Evolutionary conservation across 2,113 vertebrate species (phyloP).

Genomic region (Pelvicachromis taeniatus): DNA sequence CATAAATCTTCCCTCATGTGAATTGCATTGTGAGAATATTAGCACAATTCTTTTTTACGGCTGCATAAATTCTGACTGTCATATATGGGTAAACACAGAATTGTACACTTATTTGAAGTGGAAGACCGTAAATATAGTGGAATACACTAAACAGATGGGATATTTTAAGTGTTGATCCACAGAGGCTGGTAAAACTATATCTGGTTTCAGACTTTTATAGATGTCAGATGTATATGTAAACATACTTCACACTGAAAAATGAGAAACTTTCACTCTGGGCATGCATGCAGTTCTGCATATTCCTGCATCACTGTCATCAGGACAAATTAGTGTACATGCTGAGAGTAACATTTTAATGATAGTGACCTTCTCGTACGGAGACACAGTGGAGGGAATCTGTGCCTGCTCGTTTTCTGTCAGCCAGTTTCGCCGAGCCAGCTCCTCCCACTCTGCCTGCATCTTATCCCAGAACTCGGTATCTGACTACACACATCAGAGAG

Average conservation of each 20-base stretch:
- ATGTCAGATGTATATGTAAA: not conserved
- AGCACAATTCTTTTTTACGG: not conserved
- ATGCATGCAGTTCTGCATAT: not conserved
- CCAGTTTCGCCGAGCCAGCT: conserved; percentile 96
- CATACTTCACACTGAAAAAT: not conserved
- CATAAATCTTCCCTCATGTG: not conserved
- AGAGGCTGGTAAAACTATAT: not conserved
- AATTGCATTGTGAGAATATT: not conserved
- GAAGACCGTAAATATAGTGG: not conserved
- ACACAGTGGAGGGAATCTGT: conserved; percentile 81
- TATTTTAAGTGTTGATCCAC: no score
- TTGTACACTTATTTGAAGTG: not conserved
- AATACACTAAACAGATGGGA: not conserved
- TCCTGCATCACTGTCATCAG: not conserved
- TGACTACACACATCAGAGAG: conserved; percentile 74
- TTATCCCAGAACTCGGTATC: conserved; percentile 99
- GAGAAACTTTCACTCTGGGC: not conserved
- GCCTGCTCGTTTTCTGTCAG: conserved; percentile 88
- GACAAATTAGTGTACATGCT: not conserved
- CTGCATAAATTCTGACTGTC: not conserved
- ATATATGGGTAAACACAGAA: not conserved
- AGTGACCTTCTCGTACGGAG: conserved; percentile 90
- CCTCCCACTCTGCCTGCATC: conserved; percentile 99
- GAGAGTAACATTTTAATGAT: not conserved
- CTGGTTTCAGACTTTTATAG: not conserved